phyloP scores from a whole-genome alignment of 2,888 invertebrate genomes.

The Papilio elwesi region DNA sequence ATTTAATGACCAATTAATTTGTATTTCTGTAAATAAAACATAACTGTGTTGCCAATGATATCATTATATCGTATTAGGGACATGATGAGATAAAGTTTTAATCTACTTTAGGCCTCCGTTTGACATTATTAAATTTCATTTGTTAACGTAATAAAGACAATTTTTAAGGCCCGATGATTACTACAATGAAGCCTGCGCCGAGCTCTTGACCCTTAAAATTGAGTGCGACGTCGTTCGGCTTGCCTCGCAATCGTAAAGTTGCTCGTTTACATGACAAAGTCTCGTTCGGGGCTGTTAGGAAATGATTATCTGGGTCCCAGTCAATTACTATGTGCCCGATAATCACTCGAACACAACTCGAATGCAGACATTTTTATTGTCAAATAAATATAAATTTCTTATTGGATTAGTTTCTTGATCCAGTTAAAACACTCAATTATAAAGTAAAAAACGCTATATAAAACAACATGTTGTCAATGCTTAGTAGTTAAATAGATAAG shows the following conservation, averaged over 20 bases:
- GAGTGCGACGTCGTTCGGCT: constrained; percentile 48
- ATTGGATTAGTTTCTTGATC: neutral
- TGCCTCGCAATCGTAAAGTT: constrained; percentile 56
- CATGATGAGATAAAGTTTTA: constrained; percentile 19
- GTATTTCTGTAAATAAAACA: neutral
- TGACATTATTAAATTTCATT: constrained; percentile 32
- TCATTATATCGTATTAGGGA: neutral
- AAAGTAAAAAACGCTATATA: neutral
- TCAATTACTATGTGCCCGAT: constrained; percentile 50
- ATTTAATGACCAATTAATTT: neutral
- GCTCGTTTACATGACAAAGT: constrained; percentile 77
- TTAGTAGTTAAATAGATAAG: neutral
- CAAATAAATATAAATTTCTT: neutral
- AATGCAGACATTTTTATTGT: constrained; percentile 33
- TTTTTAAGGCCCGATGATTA: constrained; percentile 46
- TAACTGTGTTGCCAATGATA: neutral
- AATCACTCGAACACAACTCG: constrained; percentile 30
- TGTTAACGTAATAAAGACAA: constrained; percentile 31
- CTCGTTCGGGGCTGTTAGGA: constrained; percentile 59
- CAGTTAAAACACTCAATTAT: neutral
- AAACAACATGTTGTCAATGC: neutral
- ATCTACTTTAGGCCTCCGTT: constrained; percentile 8
- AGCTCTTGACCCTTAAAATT: constrained; percentile 51
- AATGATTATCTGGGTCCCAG: constrained; percentile 60
- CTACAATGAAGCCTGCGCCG: constrained; percentile 48